Conservation (phyloP, 2,888 invertebrate genomes). For the Pseudococcus longispinus region DNA sequence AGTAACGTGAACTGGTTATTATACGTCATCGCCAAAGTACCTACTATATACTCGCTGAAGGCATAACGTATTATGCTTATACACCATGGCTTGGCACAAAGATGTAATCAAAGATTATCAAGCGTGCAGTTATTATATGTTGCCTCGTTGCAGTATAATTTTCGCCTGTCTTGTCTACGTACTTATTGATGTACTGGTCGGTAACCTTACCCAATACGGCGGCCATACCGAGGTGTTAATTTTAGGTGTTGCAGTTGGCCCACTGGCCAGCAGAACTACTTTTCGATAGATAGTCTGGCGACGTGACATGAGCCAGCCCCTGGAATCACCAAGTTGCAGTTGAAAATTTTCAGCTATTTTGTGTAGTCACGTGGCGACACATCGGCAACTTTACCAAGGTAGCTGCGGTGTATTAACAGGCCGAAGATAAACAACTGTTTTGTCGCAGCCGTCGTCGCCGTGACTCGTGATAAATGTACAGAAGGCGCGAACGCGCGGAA, state of each 20-base stretch:
- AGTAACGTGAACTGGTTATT: slow-evolving; percentile 19
- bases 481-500: not conserved
- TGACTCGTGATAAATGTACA: slow-evolving; percentile 34
- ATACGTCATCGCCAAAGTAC: slow-evolving; percentile 6
- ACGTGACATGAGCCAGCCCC: not conserved
- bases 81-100: not conserved
- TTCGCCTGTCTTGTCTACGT: not conserved
- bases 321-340: not conserved
- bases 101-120: not conserved
- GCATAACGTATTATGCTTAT: not conserved
- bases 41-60: not conserved
- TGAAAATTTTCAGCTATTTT: not conserved
- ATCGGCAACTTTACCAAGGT: not conserved
- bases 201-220: not conserved
- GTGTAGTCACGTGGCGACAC: slow-evolving; percentile 22
- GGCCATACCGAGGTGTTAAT: not conserved
- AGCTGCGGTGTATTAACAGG: slow-evolving; percentile 19
- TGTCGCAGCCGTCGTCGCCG: slow-evolving; percentile 6
- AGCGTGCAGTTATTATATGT: no score
- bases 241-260: not conserved
- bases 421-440: slow-evolving; percentile 34
- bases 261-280: not conserved
- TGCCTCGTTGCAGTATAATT: not conserved
- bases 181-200: not conserved
- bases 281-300: not conserved